phyloP scores from a whole-genome alignment of 2,797 vertebrate species.

The Corythornis leucogaster region DNA sequence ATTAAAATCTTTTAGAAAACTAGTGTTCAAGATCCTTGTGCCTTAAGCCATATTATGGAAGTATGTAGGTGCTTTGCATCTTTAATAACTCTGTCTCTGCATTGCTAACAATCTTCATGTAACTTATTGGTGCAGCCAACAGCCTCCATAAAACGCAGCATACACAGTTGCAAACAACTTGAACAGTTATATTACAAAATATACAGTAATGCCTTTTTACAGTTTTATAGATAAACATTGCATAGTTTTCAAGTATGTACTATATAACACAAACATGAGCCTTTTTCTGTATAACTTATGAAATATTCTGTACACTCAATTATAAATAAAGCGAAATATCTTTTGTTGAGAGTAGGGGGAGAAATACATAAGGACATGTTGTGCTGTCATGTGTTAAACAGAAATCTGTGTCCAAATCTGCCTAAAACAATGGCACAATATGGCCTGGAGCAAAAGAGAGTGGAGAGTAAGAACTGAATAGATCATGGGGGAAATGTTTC shows the following conservation, averaged over 20 bases:
- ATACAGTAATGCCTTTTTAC: conserved; percentile 61
- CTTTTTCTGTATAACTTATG: conserved; percentile 62
- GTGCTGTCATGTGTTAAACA: neutral
- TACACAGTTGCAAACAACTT: conserved; percentile 26
- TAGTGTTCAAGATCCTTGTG: neutral
- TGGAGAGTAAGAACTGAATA: neutral
- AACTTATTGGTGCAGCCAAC: neutral
- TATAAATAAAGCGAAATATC: conserved; percentile 69
- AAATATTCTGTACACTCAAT: conserved; percentile 72
- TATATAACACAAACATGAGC: conserved; percentile 41
- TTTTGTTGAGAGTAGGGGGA: neutral
- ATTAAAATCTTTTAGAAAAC: conserved; percentile 28
- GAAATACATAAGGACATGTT: neutral
- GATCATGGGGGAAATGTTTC: neutral
- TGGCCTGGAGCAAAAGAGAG: neutral
- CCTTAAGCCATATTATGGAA: conserved; percentile 6
- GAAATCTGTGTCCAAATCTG: conserved; percentile 2
- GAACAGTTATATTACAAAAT: conserved; percentile 71
- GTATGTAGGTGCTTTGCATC: neutral
- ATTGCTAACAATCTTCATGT: neutral
- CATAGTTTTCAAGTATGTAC: conserved; percentile 53
- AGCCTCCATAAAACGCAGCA: neutral
- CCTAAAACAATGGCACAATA: neutral
- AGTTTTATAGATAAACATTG: conserved; percentile 63
- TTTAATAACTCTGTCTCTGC: conserved; percentile 28